A percentile compares a stretch with the other conserved stretches of the same genome.
These are phyloP conservation scores for Anthopleura sola DNA, from an alignment of 64 coral and sea anemone species.

Conservation along the genomic window DNA sequence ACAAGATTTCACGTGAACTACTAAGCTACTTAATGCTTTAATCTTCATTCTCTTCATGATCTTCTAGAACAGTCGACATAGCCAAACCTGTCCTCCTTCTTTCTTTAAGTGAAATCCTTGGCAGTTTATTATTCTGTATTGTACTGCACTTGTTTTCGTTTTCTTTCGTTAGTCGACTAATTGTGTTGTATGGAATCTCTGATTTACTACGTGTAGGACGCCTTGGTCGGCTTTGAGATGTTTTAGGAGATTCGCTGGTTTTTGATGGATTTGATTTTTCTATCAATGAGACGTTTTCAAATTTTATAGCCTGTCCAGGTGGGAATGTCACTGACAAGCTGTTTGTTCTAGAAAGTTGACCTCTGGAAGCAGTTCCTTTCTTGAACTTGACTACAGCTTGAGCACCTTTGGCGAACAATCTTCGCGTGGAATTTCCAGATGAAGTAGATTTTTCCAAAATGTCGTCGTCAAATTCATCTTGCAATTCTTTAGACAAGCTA, in stretches of 20 bases:
- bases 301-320: neutral
- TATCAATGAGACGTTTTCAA: neutral
- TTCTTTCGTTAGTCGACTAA: neutral
- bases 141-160: neutral
- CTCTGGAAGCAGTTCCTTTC: neutral
- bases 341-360: neutral
- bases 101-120: neutral
- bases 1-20: too few species aligned
- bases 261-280: neutral
- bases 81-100: neutral
- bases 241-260: neutral
- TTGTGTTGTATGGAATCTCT: neutral
- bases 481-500: neutral
- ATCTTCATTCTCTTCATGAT: neutral
- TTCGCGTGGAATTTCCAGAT: neutral
- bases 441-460: neutral
- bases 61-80: neutral
- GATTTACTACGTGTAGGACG: conserved; percentile 4
- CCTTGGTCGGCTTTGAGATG: neutral
- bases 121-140: neutral
- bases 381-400: conserved; percentile 1
- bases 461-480: neutral
- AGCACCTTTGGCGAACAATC: conserved; percentile 6
- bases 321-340: neutral
- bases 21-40: too few species aligned